phyloP scores from a whole-genome alignment of 2,113 vertebrate genomes.

The Gobiocypris rarus region DNA sequence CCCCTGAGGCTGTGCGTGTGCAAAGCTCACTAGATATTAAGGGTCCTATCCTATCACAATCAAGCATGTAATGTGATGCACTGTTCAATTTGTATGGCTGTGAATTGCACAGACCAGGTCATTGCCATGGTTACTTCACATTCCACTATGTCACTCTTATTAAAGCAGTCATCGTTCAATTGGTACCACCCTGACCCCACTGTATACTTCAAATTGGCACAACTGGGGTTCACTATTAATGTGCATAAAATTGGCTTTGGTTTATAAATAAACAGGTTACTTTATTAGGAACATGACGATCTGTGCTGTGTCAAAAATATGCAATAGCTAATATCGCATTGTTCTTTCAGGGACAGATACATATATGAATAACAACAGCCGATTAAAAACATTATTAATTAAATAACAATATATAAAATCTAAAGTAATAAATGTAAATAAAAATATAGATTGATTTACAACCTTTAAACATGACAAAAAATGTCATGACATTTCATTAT shows the following conservation, averaged over 20 bases:
- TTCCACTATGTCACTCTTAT: slow-evolving; percentile 44
- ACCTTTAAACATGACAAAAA: too few species aligned
- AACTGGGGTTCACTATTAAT: slow-evolving; percentile 28
- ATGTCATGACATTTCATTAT: background rate
- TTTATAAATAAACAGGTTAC: background rate
- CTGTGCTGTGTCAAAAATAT: background rate
- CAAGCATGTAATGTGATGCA: slow-evolving; percentile 49
- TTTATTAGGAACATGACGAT: background rate
- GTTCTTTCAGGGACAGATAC: background rate
- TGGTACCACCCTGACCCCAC: slow-evolving; percentile 41
- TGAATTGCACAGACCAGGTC: slow-evolving; percentile 48
- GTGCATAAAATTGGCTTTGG: background rate
- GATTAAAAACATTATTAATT: too few species aligned
- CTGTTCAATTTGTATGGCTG: slow-evolving; percentile 46
- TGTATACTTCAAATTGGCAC: slow-evolving; percentile 33
- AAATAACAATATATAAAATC: background rate
- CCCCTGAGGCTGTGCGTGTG: slow-evolving; percentile 23
- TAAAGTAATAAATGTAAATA: background rate
- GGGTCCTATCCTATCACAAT: slow-evolving; percentile 38
- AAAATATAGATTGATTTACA: too few species aligned
- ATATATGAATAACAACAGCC: too few species aligned
- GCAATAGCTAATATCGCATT: background rate
- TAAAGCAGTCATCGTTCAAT: slow-evolving; percentile 44
- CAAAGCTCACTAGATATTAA: slow-evolving; percentile 21
- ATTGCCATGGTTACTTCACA: slow-evolving; percentile 60